Evolutionary conservation across 2,113 vertebrate species (phyloP).

Genomic region (Charadrius vociferus): DNA sequence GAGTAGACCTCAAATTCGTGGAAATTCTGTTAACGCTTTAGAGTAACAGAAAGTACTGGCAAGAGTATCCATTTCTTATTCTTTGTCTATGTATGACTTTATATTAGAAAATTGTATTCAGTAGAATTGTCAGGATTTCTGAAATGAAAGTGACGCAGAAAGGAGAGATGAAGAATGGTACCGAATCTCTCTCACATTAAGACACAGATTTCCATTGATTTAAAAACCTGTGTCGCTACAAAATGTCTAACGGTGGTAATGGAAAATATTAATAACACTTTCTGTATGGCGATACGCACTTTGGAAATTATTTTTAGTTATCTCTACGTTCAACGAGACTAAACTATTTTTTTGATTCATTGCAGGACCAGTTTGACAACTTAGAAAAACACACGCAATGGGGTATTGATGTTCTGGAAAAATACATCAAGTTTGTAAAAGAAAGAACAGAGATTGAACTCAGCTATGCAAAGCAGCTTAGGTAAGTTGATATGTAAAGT

Average conservation of each 20-base stretch:
- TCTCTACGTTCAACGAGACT: background rate
- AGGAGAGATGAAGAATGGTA: background rate
- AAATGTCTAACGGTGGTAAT: background rate
- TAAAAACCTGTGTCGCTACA: background rate
- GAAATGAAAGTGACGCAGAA: background rate
- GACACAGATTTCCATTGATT: conserved; percentile 5
- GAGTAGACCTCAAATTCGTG: background rate
- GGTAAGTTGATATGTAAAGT: conserved; percentile 79
- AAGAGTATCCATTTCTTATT: background rate
- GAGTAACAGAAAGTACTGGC: background rate
- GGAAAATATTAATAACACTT: conserved; percentile 30
- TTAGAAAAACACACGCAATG: conserved; percentile 95
- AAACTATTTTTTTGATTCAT: background rate
- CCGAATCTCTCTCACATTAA: background rate
- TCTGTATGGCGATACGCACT: background rate
- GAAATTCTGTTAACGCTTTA: background rate
- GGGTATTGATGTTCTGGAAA: conserved; percentile 94
- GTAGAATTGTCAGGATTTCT: background rate
- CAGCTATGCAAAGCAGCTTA: conserved; percentile 98
- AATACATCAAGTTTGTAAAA: conserved; percentile 97
- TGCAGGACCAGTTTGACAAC: conserved; percentile 97
- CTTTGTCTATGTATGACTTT: background rate
- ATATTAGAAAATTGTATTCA: background rate
- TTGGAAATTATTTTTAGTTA: background rate
- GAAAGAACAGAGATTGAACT: conserved; percentile 94